Percentiles rank a stretch among this genome's conserved stretches.
Conservation (phyloP, 2,113 vertebrate species). For the Tympanuchus pallidicinctus region DNA sequence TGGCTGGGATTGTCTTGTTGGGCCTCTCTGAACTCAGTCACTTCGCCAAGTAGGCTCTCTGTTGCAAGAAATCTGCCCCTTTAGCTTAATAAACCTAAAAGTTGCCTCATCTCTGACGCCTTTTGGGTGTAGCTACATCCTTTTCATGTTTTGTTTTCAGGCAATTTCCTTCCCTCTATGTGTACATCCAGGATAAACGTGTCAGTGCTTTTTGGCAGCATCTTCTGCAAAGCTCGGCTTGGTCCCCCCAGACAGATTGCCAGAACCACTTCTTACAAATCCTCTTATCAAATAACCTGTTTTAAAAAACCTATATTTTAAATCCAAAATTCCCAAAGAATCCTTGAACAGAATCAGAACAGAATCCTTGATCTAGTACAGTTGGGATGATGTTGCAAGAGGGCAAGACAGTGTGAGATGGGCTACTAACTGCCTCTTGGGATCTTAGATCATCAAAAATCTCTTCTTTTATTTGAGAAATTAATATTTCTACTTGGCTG, state of each 20-base stretch:
- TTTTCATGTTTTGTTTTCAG: not conserved
- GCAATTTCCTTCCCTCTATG: not conserved
- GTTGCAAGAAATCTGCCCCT: not conserved
- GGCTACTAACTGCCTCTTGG: not conserved
- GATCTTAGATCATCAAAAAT: not conserved
- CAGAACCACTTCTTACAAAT: not conserved
- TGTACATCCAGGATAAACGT: not conserved
- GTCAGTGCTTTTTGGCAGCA: not conserved
- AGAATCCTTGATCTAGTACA: not conserved
- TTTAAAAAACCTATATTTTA: not conserved
- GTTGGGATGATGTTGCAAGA: not conserved
- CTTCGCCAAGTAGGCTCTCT: not conserved
- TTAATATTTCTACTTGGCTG: not conserved
- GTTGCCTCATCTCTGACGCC: rapidly evolving
- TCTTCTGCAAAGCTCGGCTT: not conserved
- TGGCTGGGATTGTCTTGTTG: not conserved
- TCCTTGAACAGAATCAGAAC: not conserved
- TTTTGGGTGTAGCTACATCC: not conserved
- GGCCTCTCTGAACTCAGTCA: not conserved
- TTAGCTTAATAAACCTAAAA: not conserved
- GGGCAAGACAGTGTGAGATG: not conserved
- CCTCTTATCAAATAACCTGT: not conserved
- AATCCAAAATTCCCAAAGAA: not conserved
- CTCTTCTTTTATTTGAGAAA: not conserved
- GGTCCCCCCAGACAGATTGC: not conserved